Percentiles rank a stretch among this genome's conserved stretches.
Conservation (phyloP, 2,797 vertebrate genomes). For the Lagocephalus sceleratus region DNA sequence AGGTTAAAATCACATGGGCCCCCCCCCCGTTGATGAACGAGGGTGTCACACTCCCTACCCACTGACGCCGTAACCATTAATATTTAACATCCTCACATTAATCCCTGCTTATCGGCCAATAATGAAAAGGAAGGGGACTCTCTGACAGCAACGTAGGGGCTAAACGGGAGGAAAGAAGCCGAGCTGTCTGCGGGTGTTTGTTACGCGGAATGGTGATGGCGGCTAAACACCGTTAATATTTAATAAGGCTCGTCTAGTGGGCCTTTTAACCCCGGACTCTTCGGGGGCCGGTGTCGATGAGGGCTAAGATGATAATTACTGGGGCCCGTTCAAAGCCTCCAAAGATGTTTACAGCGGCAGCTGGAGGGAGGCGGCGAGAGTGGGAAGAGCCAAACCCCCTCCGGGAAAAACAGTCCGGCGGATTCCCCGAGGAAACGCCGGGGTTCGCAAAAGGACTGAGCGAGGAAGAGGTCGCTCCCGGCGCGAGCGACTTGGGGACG, state of each 20-base stretch:
- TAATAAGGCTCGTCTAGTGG: slow-evolving; percentile 65
- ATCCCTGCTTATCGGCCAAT: slow-evolving; percentile 54
- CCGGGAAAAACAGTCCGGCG: too few species aligned
- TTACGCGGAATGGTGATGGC: slow-evolving; percentile 60
- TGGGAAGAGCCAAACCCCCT: neutral
- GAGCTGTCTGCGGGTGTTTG: slow-evolving; percentile 58
- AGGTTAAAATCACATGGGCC: slow-evolving; percentile 73
- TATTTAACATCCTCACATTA: slow-evolving; percentile 70
- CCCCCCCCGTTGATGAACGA: slow-evolving; percentile 73
- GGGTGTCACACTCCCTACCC: slow-evolving; percentile 65
- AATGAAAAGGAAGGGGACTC: slow-evolving; percentile 21
- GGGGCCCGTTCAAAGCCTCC: slow-evolving; percentile 59
- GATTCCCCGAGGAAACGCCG: too few species aligned
- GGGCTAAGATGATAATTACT: slow-evolving; percentile 67
- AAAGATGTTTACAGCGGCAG: slow-evolving; percentile 28
- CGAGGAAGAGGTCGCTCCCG: too few species aligned
- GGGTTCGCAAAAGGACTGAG: too few species aligned
- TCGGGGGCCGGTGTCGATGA: slow-evolving; percentile 55
- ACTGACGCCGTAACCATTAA: slow-evolving; percentile 70
- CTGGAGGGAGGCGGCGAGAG: slow-evolving; percentile 21
- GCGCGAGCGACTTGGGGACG: too few species aligned
- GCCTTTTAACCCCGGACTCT: slow-evolving; percentile 43
- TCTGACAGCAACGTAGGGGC: slow-evolving; percentile 26
- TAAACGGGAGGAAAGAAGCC: slow-evolving; percentile 18
- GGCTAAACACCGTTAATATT: slow-evolving; percentile 72